phyloP scores from a whole-genome alignment of 2,797 vertebrate genomes.

The Sitta carolinensis region DNA sequence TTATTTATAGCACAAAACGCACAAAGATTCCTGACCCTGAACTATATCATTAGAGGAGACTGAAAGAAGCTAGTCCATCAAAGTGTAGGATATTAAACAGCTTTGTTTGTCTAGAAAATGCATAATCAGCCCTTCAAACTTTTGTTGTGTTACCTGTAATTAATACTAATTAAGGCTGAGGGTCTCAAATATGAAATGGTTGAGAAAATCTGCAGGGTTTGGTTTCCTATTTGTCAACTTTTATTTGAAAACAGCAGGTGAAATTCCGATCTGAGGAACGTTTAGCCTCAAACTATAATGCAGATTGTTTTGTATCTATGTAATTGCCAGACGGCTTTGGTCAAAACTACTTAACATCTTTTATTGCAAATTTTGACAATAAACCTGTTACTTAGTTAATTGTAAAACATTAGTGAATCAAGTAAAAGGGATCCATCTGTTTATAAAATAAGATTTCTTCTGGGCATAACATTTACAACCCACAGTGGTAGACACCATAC shows the following conservation, averaged over 20 bases:
- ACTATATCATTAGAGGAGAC: not conserved
- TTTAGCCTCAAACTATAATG: conserved; percentile 78
- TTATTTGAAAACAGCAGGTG: conserved; percentile 80
- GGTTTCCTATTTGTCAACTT: conserved; percentile 77
- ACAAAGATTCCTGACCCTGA: not conserved
- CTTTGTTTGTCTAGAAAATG: conserved; percentile 62
- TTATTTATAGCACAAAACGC: conserved; percentile 31
- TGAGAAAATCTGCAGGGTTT: conserved; percentile 72
- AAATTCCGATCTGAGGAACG: conserved; percentile 71
- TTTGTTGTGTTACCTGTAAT: conserved; percentile 68
- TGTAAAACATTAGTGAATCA: conserved; percentile 80
- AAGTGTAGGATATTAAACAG: conserved; percentile 26
- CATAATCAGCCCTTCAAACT: conserved; percentile 52
- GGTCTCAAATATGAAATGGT: conserved; percentile 64
- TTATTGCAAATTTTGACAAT: conserved; percentile 82
- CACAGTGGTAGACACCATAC: conserved; percentile 16
- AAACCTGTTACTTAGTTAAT: conserved; percentile 84
- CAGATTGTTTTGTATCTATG: conserved; percentile 75
- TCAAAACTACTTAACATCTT: conserved; percentile 78
- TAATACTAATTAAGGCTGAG: conserved; percentile 76
- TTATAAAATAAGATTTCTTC: conserved; percentile 77
- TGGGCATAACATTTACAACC: conserved; percentile 74
- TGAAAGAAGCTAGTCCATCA: conserved; percentile 4
- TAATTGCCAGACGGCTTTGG: conserved; percentile 79
- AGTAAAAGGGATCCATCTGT: conserved; percentile 82